Base-by-base conservation (phyloP, 2,113 vertebrate genomes). In the Centropus bengalensis region DNA sequence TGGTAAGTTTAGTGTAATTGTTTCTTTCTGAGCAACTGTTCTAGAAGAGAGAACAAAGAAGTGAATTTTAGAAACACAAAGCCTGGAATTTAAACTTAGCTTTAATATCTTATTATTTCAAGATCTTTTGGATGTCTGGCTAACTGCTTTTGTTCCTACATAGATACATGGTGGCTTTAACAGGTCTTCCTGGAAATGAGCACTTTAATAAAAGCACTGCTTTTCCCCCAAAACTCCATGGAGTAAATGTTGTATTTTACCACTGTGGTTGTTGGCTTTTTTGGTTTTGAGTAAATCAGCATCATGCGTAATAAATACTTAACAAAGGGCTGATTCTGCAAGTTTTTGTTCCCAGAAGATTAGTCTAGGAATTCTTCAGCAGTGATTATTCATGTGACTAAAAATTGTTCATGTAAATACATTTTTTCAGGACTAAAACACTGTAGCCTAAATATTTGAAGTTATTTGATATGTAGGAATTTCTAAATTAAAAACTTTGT, bases 401-500 rank as follows among this genome's bases (percentile, higher is more conserved):
- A 42, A 66, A 79, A 23, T 47, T 67, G 28, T 63, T 82, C 3
- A 16, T 11, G 6, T 63, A 42, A 84, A 66, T 74, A 52, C 6
- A 30, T 58, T 76, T 89, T 80, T 77, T 55, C 24, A 51, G 26
- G 6, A 58, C 40, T 86, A 38, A 83, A 85, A 45, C 45, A 0
- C 8, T 45, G 33, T 30, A 56, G 7, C 8, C 8, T 62, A 40
- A 63, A 67, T 86, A 79, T 75, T 58, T 0, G 58, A 40, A 30
- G 6, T 58, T 64, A 28, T 54, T 86, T 86, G 40, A 38, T 66
- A 69, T 16, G 21, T 32, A 40, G 22, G 18, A 18, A 33, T 68
- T 70, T 92, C 55, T 83, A 32, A 69, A 81, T 73, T 69, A 56
- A 71, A 89, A n/a, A 10, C 18, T 86, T 88, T 81, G 12, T 60